A percentile compares a stretch with the other conserved stretches of the same genome.
Conservation (phyloP, 2,113 vertebrate genomes). For the Hippocampus abdominalis region DNA sequence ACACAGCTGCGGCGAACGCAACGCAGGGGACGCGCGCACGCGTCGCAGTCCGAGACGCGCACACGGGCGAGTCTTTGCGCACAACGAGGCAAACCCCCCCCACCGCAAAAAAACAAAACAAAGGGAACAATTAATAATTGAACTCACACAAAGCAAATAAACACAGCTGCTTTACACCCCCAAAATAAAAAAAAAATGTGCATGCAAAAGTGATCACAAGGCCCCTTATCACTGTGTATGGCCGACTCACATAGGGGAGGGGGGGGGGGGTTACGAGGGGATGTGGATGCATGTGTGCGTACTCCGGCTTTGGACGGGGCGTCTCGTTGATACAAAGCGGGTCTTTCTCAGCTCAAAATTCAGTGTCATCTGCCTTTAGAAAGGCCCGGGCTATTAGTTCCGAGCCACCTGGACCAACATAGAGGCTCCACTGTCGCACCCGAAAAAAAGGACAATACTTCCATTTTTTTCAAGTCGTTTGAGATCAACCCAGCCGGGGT, state of each 20-base stretch:
- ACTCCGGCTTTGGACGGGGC: slow-evolving; percentile 54
- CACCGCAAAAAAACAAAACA: slow-evolving; percentile 42
- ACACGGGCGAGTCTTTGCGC: slow-evolving; percentile 50
- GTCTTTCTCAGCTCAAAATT: slow-evolving; percentile 72
- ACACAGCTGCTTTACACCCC: slow-evolving; percentile 61
- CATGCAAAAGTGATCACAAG: slow-evolving; percentile 62
- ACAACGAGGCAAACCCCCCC: slow-evolving; percentile 34
- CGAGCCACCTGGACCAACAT: slow-evolving; percentile 68
- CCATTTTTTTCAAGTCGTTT: slow-evolving; percentile 47
- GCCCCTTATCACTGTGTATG: slow-evolving; percentile 62
- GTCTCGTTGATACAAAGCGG: slow-evolving; percentile 69
- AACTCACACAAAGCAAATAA: slow-evolving; percentile 55
- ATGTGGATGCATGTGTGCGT: slow-evolving; percentile 49
- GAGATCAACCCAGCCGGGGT: background rate
- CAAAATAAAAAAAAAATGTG: slow-evolving; percentile 1
- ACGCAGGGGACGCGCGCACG: slow-evolving; percentile 3
- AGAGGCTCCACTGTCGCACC: slow-evolving; percentile 59
- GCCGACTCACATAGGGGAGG: slow-evolving; percentile 40
- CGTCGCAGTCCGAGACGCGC: slow-evolving; percentile 24
- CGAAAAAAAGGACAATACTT: slow-evolving; percentile 51
- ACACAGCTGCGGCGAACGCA: slow-evolving; percentile 60
- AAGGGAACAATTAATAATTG: slow-evolving; percentile 51
- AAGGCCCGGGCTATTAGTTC: slow-evolving; percentile 60
- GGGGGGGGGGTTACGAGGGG: slow-evolving; percentile 50
- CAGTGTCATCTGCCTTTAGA: slow-evolving; percentile 71